Conservation (phyloP, 2,797 vertebrate species). For the Eulemur albifrons region DNA sequence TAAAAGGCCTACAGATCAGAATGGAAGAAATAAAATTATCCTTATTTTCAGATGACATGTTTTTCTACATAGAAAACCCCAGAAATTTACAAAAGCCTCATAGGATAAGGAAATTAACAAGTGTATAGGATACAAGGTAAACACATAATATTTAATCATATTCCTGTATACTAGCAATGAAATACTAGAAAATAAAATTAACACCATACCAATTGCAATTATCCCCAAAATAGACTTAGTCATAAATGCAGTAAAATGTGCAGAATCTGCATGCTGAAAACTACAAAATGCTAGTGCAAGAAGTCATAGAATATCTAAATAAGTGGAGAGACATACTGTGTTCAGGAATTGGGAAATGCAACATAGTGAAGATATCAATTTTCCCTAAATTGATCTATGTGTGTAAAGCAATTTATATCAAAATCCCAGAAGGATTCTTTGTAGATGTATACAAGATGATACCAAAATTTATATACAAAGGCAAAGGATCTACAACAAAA, state of each 20-base stretch:
- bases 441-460: background rate
- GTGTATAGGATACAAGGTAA: background rate
- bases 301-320: background rate
- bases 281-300: background rate
- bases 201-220: background rate
- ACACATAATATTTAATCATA: background rate
- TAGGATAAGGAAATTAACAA: background rate
- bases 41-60: background rate
- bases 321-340: background rate
- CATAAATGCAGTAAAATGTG: background rate
- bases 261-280: background rate
- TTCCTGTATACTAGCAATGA: background rate
- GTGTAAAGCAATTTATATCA: background rate
- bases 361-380: background rate
- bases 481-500: background rate
- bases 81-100: background rate
- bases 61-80: background rate
- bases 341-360: background rate
- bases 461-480: background rate
- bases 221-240: background rate
- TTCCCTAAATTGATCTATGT: background rate
- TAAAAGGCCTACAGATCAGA: background rate
- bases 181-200: background rate
- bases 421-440: background rate
- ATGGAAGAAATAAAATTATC: background rate